phyloP scores from a whole-genome alignment of 1,140 invertebrate genomes.

The Drusus annulatus region DNA sequence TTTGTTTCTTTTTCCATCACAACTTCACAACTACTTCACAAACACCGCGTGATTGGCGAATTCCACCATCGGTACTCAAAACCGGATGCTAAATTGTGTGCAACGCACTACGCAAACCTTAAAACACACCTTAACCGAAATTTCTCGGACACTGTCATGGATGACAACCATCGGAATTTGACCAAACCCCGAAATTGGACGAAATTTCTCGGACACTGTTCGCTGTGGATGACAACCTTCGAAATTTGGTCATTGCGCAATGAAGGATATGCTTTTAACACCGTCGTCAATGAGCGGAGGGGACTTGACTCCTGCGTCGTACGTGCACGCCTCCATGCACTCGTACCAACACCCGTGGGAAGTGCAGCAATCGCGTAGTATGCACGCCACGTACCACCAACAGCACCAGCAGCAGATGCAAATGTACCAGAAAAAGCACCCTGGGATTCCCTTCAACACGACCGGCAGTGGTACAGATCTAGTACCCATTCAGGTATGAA shows the following conservation, averaged over 20 bases:
- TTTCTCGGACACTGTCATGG: neutral
- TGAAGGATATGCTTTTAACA: constrained; percentile 51
- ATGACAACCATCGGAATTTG: no score
- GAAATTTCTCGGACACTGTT: neutral
- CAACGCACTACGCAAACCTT: constrained; percentile 24
- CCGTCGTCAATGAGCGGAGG: constrained; percentile 53
- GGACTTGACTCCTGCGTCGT: constrained; percentile 56
- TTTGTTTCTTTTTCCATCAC: constrained; percentile 64
- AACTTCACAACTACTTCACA: constrained; percentile 62
- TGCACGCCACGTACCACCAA: constrained; percentile 61
- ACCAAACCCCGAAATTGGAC: neutral
- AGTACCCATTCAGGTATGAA: constrained; percentile 79
- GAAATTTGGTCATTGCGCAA: constrained; percentile 3
- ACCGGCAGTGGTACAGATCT: constrained; percentile 74
- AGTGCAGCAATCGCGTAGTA: constrained; percentile 69
- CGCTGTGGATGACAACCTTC: no score
- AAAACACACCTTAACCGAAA: neutral
- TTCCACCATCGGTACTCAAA: constrained; percentile 17
- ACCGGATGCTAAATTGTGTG: constrained; percentile 35
- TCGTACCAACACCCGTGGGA: constrained; percentile 74
- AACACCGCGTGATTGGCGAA: constrained; percentile 56
- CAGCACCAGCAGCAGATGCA: constrained; percentile 57
- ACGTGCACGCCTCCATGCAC: constrained; percentile 70
- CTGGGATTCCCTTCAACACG: constrained; percentile 65
- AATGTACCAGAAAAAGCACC: constrained; percentile 61